Percentiles rank a stretch among this genome's conserved stretches.
Conservation (phyloP, 2,113 vertebrate genomes). For the Phasianus colchicus region DNA sequence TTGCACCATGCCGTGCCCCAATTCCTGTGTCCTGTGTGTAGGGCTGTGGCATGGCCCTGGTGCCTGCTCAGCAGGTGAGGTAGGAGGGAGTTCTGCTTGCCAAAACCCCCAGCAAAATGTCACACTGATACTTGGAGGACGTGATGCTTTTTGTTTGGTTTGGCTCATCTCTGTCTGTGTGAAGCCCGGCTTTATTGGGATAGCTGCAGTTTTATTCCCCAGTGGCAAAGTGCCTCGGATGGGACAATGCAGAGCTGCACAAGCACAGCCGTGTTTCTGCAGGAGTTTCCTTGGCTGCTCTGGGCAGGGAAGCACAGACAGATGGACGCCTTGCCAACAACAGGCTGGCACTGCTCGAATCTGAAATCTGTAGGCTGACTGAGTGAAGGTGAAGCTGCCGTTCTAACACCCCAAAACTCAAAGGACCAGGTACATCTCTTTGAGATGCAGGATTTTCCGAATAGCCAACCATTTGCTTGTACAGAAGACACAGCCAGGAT, state of each 20-base stretch:
- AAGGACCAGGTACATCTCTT: background rate
- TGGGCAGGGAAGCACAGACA: background rate
- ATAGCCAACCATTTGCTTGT: background rate
- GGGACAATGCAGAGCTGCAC: background rate
- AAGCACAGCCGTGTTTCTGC: background rate
- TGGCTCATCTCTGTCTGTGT: background rate
- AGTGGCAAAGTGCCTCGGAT: background rate
- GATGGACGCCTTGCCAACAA: rapidly evolving
- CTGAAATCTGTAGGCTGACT: background rate
- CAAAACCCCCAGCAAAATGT: background rate
- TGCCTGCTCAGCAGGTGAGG: background rate
- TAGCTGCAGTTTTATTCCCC: conserved; percentile 50
- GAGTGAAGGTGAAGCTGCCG: background rate
- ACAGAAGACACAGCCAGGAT: rapidly evolving
- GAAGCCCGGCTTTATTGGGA: background rate
- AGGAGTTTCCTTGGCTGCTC: background rate
- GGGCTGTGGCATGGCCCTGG: rapidly evolving
- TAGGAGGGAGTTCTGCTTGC: background rate
- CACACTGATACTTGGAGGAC: background rate
- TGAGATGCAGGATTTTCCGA: background rate
- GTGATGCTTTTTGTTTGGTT: conserved; percentile 53
- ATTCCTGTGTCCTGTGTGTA: rapidly evolving
- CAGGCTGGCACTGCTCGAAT: background rate
- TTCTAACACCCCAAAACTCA: background rate
- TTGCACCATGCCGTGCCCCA: rapidly evolving